phyloP scores from a whole-genome alignment of 2,888 invertebrate genomes.

The Clanis bilineata region DNA sequence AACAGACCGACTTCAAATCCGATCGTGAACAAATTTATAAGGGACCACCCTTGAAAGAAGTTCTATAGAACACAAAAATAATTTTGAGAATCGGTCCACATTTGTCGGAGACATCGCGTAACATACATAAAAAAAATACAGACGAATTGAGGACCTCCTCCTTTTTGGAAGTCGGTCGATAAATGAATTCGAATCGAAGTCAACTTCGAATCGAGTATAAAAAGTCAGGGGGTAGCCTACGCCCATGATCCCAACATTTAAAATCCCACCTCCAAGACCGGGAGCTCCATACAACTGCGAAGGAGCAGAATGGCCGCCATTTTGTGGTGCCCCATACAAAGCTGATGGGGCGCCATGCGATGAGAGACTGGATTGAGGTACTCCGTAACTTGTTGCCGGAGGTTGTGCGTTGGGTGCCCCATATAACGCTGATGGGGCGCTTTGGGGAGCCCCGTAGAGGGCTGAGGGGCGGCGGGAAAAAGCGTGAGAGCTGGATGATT shows the following conservation, averaged over 20 bases:
- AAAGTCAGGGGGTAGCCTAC: not conserved
- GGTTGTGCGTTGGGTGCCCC: slow-evolving; percentile 18
- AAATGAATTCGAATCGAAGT: too few species aligned
- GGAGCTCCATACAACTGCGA: slow-evolving; percentile 57
- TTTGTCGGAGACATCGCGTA: too few species aligned
- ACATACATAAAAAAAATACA: too few species aligned
- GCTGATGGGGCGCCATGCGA: slow-evolving; percentile 29
- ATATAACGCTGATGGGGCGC: slow-evolving; percentile 17
- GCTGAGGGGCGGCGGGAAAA: slow-evolving; percentile 27
- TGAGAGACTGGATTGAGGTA: slow-evolving; percentile 26
- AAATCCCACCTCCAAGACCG: slow-evolving; percentile 22
- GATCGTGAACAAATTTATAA: too few species aligned
- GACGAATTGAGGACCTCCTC: too few species aligned
- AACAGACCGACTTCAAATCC: too few species aligned
- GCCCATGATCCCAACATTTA: too few species aligned
- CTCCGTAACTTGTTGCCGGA: slow-evolving; percentile 33
- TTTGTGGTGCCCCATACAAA: slow-evolving; percentile 30
- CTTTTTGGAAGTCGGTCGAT: too few species aligned
- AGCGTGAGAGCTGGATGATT: slow-evolving; percentile 39
- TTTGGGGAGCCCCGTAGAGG: slow-evolving; percentile 25
- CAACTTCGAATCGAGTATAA: too few species aligned
- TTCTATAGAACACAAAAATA: too few species aligned
- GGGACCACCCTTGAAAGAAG: too few species aligned
- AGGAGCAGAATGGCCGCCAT: slow-evolving; percentile 23
- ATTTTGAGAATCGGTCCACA: too few species aligned